Evolutionary conservation across 2,797 vertebrate genomes (phyloP).

Genomic region (Sebastolobus altivelis): DNA sequence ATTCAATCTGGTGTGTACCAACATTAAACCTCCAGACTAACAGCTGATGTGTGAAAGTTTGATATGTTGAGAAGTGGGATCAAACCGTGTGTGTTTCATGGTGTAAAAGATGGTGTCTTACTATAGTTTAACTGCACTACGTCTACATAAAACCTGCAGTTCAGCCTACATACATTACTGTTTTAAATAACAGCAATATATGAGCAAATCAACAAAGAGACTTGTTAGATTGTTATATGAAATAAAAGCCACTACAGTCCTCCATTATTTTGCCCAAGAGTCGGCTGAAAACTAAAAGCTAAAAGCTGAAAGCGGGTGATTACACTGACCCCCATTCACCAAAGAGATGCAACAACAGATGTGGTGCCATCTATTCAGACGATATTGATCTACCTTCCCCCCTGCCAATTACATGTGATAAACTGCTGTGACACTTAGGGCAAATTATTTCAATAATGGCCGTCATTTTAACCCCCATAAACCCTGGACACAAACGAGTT

Average conservation of each 20-base stretch:
- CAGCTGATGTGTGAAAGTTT: constrained; percentile 12
- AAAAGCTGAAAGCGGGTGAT: constrained; percentile 53
- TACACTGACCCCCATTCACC: constrained; percentile 47
- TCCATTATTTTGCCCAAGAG: constrained; percentile 50
- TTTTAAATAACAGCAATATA: constrained; percentile 10
- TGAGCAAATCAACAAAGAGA: constrained; percentile 7
- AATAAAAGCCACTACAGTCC: constrained; percentile 44
- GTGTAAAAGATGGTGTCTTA: neutral
- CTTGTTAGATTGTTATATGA: constrained; percentile 14
- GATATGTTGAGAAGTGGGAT: constrained; percentile 4
- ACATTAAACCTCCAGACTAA: constrained; percentile 3
- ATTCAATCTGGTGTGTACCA: neutral
- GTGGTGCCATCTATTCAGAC: constrained; percentile 68
- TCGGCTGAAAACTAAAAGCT: constrained; percentile 25
- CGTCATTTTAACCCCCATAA: constrained; percentile 47
- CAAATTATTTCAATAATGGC: constrained; percentile 63
- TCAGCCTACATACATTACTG: neutral
- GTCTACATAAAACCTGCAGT: neutral
- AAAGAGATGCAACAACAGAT: constrained; percentile 67
- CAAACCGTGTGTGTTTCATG: neutral
- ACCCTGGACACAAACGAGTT: constrained; percentile 3
- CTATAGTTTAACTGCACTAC: neutral
- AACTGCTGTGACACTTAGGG: constrained; percentile 58
- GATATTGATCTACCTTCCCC: constrained; percentile 70
- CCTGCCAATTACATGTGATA: constrained; percentile 74